phyloP scores from a whole-genome alignment of 1,140 invertebrate genomes.

The Bombus polaris region DNA sequence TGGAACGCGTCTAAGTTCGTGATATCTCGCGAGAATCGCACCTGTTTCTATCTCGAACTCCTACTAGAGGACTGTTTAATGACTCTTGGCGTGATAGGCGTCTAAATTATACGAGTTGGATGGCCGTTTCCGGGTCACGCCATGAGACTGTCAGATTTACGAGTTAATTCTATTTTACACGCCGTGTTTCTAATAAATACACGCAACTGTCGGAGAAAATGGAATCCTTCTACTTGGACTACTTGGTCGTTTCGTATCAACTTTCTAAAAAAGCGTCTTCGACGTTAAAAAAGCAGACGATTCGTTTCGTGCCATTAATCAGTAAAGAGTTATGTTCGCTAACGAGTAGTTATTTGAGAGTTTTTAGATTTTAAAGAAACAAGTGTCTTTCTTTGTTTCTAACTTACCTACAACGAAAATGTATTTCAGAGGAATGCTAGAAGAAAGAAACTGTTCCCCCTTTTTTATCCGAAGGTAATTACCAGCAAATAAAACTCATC shows the following conservation, averaged over 20 bases:
- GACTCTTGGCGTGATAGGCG: slow-evolving; percentile 34
- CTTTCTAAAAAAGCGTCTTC: not conserved
- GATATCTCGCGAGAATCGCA: slow-evolving; percentile 24
- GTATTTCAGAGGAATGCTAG: not conserved
- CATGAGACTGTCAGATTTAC: slow-evolving; percentile 33
- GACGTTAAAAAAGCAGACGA: not conserved
- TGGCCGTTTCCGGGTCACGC: slow-evolving; percentile 30
- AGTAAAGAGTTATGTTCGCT: not conserved
- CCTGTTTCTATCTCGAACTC: slow-evolving; percentile 18
- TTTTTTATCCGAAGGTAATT: too few relatives aligned
- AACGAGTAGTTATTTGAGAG: not conserved
- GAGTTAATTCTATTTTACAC: slow-evolving; percentile 39
- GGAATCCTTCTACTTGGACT: not conserved
- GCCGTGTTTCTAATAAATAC: slow-evolving; percentile 16
- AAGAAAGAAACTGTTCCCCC: not conserved
- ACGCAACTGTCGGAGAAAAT: not conserved
- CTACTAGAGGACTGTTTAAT: slow-evolving; percentile 17
- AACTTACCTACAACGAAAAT: too few relatives aligned
- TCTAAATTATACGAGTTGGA: slow-evolving; percentile 45
- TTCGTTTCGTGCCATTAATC: too few relatives aligned
- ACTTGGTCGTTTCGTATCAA: not conserved
- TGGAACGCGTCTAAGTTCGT: slow-evolving; percentile 1
- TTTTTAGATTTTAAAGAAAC: not conserved
- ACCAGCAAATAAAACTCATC: too few relatives aligned
- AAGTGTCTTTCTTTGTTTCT: not conserved